phyloP scores from a whole-genome alignment of 1,140 invertebrate species.

The Neodiprion pinetum region DNA sequence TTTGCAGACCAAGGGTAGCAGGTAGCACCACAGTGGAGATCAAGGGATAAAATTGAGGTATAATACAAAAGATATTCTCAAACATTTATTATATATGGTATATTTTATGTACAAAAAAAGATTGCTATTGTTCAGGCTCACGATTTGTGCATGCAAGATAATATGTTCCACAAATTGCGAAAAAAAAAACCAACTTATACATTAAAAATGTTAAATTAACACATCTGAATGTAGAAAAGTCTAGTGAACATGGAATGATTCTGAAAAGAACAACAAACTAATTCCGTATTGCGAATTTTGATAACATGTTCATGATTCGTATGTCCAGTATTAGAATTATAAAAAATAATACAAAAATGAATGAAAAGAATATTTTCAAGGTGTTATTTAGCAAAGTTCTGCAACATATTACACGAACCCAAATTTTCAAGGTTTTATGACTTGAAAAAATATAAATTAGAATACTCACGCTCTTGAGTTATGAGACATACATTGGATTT shows the following conservation, averaged over 20 bases:
- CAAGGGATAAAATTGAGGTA: background rate
- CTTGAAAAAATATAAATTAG: conserved; percentile 14
- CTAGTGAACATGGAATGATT: background rate
- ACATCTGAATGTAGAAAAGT: background rate
- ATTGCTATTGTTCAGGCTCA: background rate
- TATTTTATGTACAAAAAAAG: background rate
- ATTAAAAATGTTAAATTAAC: background rate
- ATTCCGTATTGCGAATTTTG: too few species aligned
- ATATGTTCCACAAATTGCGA: background rate
- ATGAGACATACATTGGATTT: conserved; percentile 24
- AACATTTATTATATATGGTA: conserved; percentile 1
- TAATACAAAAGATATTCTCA: background rate
- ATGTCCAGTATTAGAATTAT: background rate
- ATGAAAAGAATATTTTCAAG: background rate
- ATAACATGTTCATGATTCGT: too few species aligned
- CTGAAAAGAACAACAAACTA: too few species aligned
- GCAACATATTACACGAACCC: background rate
- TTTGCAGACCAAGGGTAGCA: too few species aligned
- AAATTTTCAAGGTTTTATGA: background rate
- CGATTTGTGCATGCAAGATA: background rate
- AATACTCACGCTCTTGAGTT: conserved; percentile 32
- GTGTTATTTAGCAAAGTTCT: background rate
- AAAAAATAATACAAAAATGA: background rate
- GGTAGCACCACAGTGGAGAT: background rate
- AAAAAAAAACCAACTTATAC: background rate